Conservation (phyloP, 2,797 vertebrate species). For the Ciconia nigra region DNA sequence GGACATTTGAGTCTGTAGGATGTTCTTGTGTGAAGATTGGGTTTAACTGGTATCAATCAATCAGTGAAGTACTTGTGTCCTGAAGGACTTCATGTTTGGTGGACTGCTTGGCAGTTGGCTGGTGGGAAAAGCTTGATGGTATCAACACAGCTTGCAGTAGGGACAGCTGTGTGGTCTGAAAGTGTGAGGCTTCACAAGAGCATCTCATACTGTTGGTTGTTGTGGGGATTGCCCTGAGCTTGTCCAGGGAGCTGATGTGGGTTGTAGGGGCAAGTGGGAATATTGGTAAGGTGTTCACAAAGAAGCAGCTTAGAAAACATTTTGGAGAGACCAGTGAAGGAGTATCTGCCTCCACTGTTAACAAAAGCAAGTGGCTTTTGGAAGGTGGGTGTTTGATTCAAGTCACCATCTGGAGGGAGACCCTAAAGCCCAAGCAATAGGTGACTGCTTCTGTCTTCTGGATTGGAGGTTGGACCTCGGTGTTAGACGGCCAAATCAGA, state of each 20-base stretch:
- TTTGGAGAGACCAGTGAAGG: neutral
- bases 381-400: neutral
- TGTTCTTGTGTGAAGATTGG: neutral
- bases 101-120: neutral
- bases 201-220: neutral
- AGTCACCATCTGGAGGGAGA: neutral
- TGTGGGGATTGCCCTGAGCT: neutral
- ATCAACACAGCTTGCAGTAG: neutral
- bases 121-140: neutral
- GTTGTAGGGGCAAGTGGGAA: neutral
- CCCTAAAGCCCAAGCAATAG: neutral
- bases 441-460: neutral
- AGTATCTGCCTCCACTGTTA: neutral
- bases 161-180: neutral
- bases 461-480: neutral
- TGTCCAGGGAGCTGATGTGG: neutral
- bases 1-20: neutral
- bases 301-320: neutral
- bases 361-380: neutral
- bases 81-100: neutral
- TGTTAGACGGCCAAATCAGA: neutral
- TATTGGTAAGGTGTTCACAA: neutral
- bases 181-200: neutral
- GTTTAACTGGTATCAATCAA: neutral
- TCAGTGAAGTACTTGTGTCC: neutral